Base-by-base conservation (phyloP, 2,797 vertebrate species). In the Enteromius unitaeniatus region DNA sequence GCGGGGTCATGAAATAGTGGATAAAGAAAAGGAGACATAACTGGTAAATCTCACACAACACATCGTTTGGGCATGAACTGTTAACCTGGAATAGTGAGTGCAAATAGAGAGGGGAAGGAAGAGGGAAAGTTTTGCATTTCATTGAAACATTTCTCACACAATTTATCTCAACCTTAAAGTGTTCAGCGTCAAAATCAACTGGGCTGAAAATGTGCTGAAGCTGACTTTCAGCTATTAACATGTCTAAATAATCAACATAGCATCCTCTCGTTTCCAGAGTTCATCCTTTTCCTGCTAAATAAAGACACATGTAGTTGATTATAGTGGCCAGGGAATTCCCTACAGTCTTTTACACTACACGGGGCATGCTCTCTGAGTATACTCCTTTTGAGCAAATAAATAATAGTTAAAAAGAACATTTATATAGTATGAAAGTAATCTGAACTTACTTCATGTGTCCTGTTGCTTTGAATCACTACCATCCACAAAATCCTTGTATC, bases 21-120 rank as follows among this genome's bases (percentile, higher is more conserved):
- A 40, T 28, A 78, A 72, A 80, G 53, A 82, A 87, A 83, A 69
- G 34, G 49, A 85, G 89, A 85, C 81, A 84, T 60, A 85, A 91
- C 88, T 91, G 88, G 87, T 78, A 79, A 79, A 90, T 89, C 82
- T 92, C 88, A 92, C 67, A 83, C 82, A 47, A 89, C 60, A 58
- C 83, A 69, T 74, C 83, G 49, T 89, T 76, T 19, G 68, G 69
- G 76, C 85, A 89, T 84, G 78, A 88, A 87, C 84, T 84, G 86
- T 78, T 84, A 89, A 93, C 87, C 80, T 89, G 83, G 45, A 49
- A 83, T 49, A 78, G 58, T 68, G 79, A 73, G 40, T 69, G 67
- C 74, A 21, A 47, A 72, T 34, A 28, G 62, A 69, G 60, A 58
- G 31, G 62, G 55, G 60, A 64, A 65, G 75, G 76, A 74, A 69